Evolutionary conservation across 2,888 invertebrate species (phyloP), one percentile per base, ranked within the genome.

Genomic region (Pardosa pseudoannulata): DNA sequence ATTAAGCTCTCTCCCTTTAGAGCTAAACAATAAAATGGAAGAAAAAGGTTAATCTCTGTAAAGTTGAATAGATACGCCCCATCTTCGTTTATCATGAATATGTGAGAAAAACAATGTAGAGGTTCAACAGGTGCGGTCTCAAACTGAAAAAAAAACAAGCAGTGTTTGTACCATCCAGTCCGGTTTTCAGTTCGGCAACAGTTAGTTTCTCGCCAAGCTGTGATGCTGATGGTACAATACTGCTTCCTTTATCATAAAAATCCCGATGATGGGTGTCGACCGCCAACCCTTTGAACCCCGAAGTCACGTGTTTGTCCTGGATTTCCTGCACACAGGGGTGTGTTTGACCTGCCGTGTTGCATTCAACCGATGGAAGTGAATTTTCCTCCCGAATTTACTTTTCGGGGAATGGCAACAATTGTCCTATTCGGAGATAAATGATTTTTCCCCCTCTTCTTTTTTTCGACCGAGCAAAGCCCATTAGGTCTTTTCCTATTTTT

Each of bases 341-440:
- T 56, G 56, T 56, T 56, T 56, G 56, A 56, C 56, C 56, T 56
- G 56, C 56, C 16, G 56, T 1, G 19, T 56, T 56, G 1, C 56
- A 56, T 56, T 56, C 56, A 56, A 56, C 56, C 56, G 23, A 23
- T 56, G 56, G 56, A 56, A 56, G 23, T 56, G 56, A 56, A 6
- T 56, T 56, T 56, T 56, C 56, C 56, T 56, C 56, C 23, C 23
- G 56, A 56, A 56, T 56, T 56, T 56, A 56, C 56, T 56, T 56
- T 56, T 56, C 19, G 23, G 56, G 23, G 56, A 56, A 56, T 56
- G 56, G 56, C 56, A 56, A 56, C 56, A 56, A 56, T 56, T 23
- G 56, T 56, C 23, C 56, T 11, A 23, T 56, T 56, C n/a, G 56
- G 23, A 23, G 56, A 56, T 56, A 56, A 56, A 56, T 56, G 56